A percentile compares a stretch with the other conserved stretches of the same genome.
These are phyloP conservation scores for Sarcophaga peregrina DNA, from an alignment of 1,140 invertebrate genomes.

Conservation along the genomic window DNA sequence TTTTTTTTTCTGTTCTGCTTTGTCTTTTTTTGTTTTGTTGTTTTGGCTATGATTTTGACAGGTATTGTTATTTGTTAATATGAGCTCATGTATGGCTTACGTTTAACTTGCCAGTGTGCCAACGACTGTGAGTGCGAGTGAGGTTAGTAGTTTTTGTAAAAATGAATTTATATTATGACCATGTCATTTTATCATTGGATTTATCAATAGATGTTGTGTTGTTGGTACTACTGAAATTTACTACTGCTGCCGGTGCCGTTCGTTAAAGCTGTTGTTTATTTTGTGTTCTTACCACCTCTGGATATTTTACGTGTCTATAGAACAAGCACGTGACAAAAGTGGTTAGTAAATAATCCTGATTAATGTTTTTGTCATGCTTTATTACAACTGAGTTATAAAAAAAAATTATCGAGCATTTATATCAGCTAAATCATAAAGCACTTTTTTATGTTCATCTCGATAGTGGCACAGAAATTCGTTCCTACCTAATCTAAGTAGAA, in stretches of 20 bases:
- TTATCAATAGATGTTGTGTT: conserved; percentile 6
- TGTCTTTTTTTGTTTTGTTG: neutral
- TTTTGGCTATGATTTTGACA: conserved; percentile 8
- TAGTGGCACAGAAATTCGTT: neutral
- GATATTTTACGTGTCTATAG: neutral
- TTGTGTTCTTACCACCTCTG: neutral
- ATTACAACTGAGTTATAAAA: conserved; percentile 38
- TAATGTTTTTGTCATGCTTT: conserved; percentile 41
- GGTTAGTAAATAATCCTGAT: conserved; percentile 41
- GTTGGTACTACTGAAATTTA: neutral
- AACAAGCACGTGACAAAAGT: conserved; percentile 35
- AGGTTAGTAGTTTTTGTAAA: neutral
- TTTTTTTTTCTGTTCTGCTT: too few species aligned
- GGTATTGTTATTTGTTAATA: conserved; percentile 36
- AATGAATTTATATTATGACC: neutral
- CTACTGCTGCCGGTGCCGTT: neutral
- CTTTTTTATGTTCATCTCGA: neutral
- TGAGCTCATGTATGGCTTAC: neutral
- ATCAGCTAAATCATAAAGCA: neutral
- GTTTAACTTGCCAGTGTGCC: neutral
- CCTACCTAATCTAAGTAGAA: too few species aligned
- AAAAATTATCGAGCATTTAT: conserved; percentile 35
- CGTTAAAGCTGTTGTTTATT: neutral
- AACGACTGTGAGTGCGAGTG: neutral
- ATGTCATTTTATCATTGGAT: conserved; percentile 15